Conservation (phyloP, 1,140 invertebrate species). For the Globodera ellingtonae region DNA sequence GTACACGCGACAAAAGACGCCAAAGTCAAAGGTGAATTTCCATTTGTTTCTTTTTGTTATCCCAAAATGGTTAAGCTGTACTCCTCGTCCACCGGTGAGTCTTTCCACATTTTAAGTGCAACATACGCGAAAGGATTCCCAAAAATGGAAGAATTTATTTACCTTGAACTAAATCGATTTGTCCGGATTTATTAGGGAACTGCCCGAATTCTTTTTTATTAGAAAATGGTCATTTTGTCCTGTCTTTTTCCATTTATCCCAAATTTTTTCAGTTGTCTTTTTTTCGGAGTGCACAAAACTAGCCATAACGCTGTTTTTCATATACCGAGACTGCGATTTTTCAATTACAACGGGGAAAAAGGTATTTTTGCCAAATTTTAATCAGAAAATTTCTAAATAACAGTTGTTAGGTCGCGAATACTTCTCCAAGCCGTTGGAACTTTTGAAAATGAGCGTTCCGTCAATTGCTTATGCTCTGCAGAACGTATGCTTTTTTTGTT, state of each 20-base stretch:
- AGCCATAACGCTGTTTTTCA: slow-evolving; percentile 51
- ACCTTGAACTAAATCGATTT: background rate
- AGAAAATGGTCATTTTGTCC: too few species aligned
- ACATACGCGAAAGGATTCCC: too few species aligned
- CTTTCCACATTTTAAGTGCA: background rate
- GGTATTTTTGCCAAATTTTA: slow-evolving; percentile 23
- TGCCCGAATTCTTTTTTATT: too few species aligned
- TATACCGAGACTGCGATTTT: slow-evolving; percentile 45
- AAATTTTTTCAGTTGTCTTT: slow-evolving; percentile 51
- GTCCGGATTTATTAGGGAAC: too few species aligned
- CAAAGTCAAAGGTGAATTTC: background rate
- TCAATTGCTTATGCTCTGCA: slow-evolving; percentile 63
- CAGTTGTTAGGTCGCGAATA: slow-evolving; percentile 57
- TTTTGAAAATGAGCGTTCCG: slow-evolving; percentile 63
- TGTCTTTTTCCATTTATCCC: background rate
- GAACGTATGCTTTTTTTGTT: slow-evolving; percentile 35
- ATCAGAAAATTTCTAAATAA: slow-evolving; percentile 13
- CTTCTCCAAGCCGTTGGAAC: slow-evolving; percentile 55
- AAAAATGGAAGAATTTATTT: too few species aligned
- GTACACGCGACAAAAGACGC: slow-evolving; percentile 23
- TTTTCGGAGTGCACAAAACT: slow-evolving; percentile 57
- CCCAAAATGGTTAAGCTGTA: slow-evolving; percentile 11
- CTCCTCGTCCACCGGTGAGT: slow-evolving; percentile 29
- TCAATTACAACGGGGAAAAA: slow-evolving; percentile 19
- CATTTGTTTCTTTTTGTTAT: background rate